Evolutionary conservation across 2,113 vertebrate genomes (phyloP).

Genomic region (Terrapene triunguis): DNA sequence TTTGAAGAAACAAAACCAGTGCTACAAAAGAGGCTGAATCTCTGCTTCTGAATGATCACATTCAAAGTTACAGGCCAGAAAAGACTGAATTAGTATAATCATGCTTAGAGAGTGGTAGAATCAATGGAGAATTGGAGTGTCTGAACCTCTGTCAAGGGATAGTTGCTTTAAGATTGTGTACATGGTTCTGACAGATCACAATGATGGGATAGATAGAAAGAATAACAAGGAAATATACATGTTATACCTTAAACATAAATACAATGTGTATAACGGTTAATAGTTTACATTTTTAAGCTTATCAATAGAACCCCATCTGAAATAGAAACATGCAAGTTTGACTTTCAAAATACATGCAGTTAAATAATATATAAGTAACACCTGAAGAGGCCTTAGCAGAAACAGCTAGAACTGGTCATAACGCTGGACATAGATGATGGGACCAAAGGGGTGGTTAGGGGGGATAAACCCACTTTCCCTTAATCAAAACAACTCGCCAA

Average conservation of each 20-base stretch:
- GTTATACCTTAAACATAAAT: background rate
- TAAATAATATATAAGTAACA: background rate
- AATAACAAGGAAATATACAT: background rate
- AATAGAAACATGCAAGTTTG: background rate
- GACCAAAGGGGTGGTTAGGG: fast-evolving
- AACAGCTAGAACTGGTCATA: background rate
- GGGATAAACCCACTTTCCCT: background rate
- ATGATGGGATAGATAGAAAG: background rate
- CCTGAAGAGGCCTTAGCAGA: background rate
- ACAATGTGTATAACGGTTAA: fast-evolving
- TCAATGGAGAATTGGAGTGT: background rate
- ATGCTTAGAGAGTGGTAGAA: background rate
- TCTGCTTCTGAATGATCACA: background rate
- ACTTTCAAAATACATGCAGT: background rate
- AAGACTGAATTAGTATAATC: background rate
- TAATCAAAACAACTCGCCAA: background rate
- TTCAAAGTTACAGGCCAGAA: background rate
- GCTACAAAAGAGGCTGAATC: background rate
- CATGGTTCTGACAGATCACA: background rate
- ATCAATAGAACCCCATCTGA: background rate
- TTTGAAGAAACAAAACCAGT: slow-evolving; percentile 43
- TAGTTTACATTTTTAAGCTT: background rate
- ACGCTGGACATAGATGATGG: background rate
- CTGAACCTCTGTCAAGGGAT: background rate
- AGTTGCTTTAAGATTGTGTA: background rate